Percentiles rank a stretch among this genome's conserved stretches.
Evolutionary conservation across 2,113 vertebrate genomes (phyloP).

Genomic region (Thalassoma bifasciatum): DNA sequence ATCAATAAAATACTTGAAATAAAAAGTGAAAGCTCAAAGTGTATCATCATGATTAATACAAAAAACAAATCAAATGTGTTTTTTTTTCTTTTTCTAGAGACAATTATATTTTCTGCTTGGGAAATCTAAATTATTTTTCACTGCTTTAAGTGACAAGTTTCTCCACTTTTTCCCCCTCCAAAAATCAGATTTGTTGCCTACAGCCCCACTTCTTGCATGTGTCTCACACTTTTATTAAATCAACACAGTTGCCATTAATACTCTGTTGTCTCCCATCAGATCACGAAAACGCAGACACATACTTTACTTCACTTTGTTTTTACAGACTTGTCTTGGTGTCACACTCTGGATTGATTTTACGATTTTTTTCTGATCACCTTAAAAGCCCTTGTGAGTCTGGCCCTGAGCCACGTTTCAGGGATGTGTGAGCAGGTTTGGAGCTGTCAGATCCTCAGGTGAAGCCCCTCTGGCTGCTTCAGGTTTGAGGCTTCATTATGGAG

Average conservation of each 20-base stretch:
- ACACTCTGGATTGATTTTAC: neutral
- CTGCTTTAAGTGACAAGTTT: too few relatives aligned
- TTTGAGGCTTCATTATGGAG: neutral
- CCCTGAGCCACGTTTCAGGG: neutral
- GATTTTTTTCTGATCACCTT: neutral
- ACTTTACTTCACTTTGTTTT: too few relatives aligned
- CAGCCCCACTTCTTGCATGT: neutral
- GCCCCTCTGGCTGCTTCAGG: neutral
- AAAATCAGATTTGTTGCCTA: neutral
- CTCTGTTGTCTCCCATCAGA: neutral
- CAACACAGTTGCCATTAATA: neutral
- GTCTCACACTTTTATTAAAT: neutral
- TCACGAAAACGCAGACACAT: too few relatives aligned
- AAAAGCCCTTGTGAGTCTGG: neutral
- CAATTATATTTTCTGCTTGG: neutral
- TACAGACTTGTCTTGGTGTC: neutral
- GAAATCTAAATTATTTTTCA: neutral
- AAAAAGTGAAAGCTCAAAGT: neutral
- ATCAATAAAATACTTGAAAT: neutral
- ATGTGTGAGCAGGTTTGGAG: neutral
- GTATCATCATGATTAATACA: neutral
- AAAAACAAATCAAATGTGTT: neutral
- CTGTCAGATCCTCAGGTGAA: neutral
- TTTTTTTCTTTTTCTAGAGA: neutral
- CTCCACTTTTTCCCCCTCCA: neutral